Base-by-base conservation (phyloP, 2,888 invertebrate species). In the Argyra leucocephala region DNA sequence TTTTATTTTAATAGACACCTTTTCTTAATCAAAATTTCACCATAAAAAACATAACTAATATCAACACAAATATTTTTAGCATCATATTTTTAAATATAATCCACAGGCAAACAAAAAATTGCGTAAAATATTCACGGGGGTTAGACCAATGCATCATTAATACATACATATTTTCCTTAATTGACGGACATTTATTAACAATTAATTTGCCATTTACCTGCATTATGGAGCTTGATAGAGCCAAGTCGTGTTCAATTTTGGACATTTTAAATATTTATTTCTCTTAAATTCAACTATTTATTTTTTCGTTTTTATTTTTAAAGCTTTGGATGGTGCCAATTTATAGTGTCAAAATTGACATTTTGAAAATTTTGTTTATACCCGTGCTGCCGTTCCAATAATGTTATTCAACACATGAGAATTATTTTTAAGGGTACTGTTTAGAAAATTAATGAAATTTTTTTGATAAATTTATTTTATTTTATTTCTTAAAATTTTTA, bases 161-260 rank as follows among this genome's bases (percentile, higher is more conserved):
- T 18, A 48, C 18, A 48, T 48, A 59, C 12, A 15, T 23, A 59
- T 24, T 59, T 59, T 59, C 15, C 23, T 59, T n/a, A 5, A 5
- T 59, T 59, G 3, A 22, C 22, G 5, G 18, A 15, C 6, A 15
- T 21, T 26, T 62, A 21, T 24, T 24, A 61, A 65, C 57, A 37
- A 18, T 31, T 61, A 58, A 63, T 23, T 37, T 7, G 64, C 31
- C 71, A 82, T 87, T 85, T 81, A 93, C 93, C 83, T 91, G 91
- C 93, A 93, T 93, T 68, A 93, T 84, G 69, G 91, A 89, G 69
- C 90, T 89, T 69, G 89, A 88, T 69, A 87, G 86, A 75, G 89
- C 88, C 72, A 90, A 82, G 80, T 91, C 91, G 76, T 90, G 90
- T 71, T 88, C 87, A 67, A 86, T 82, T 71, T 84, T 82, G 66